phyloP scores from a whole-genome alignment of 2,113 vertebrate species.

The Formicarius rufipectus region DNA sequence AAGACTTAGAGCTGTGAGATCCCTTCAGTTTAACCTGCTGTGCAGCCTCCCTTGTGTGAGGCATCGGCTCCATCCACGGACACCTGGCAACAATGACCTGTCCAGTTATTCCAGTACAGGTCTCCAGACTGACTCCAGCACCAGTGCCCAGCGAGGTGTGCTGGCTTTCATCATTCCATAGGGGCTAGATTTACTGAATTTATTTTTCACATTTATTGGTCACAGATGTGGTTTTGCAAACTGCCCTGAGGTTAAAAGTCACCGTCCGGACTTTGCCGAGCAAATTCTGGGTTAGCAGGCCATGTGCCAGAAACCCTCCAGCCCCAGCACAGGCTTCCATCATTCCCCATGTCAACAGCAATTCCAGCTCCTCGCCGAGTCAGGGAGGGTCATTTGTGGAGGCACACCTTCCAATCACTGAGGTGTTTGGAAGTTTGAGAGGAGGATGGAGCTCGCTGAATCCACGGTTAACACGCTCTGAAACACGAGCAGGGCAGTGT shows the following conservation, averaged over 20 bases:
- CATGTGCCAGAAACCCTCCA: background rate
- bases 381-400: background rate
- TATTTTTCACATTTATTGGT: background rate
- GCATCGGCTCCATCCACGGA: background rate
- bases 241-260: slow-evolving; percentile 12
- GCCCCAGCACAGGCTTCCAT: background rate
- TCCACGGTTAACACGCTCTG: background rate
- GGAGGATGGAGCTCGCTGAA: background rate
- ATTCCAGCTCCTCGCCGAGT: background rate
- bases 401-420: background rate
- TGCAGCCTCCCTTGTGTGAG: background rate
- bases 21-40: background rate
- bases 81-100: background rate
- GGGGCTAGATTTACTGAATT: background rate
- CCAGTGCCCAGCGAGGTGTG: background rate
- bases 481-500: background rate
- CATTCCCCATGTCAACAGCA: slow-evolving; percentile 11
- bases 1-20: background rate
- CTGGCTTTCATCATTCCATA: background rate
- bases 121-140: background rate
- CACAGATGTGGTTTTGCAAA: slow-evolving; percentile 28
- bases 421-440: background rate
- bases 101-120: background rate
- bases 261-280: background rate
- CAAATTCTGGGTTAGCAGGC: background rate